phyloP scores from a whole-genome alignment of 2,888 invertebrate genomes.

The Chymomyza caudatula region DNA sequence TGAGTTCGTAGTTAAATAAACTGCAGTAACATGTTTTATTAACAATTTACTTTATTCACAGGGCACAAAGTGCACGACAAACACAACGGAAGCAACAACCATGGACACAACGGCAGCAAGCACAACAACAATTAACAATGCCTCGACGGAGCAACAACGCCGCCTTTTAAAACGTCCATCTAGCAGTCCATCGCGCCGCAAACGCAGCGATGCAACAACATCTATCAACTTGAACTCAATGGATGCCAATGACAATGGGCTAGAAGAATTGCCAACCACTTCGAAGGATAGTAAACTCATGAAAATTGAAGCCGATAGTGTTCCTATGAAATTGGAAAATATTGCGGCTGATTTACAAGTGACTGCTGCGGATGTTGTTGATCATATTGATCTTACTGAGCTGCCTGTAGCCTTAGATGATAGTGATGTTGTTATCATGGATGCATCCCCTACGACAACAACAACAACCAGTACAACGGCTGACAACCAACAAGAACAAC shows the following conservation, averaged over 20 bases:
- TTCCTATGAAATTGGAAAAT: conserved; percentile 44
- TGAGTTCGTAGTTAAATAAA: too few species aligned
- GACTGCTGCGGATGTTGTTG: conserved; percentile 38
- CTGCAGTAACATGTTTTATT: background rate
- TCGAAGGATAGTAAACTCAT: conserved; percentile 61
- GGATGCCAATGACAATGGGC: background rate
- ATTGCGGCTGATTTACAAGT: conserved; percentile 3
- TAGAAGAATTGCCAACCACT: conserved; percentile 41
- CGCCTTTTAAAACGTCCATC: conserved; percentile 66
- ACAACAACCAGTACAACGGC: conserved; percentile 38
- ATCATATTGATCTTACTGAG: conserved; percentile 24
- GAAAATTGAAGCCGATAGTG: conserved; percentile 54
- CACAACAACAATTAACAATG: conserved; percentile 12
- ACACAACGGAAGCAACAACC: conserved; percentile 26
- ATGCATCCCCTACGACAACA: conserved; percentile 15
- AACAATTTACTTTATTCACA: conserved; percentile 18
- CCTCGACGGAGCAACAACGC: conserved; percentile 49
- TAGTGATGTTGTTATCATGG: background rate
- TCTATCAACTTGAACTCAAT: background rate
- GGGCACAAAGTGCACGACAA: conserved; percentile 61
- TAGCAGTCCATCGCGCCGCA: conserved; percentile 56
- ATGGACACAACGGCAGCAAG: conserved; percentile 28
- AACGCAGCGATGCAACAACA: conserved; percentile 35
- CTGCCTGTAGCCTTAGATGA: background rate
- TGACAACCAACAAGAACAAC: conserved; percentile 41